Evolutionary conservation across 1,140 invertebrate genomes (phyloP), one percentile per base, ranked within the genome.

Genomic region (Sycobia sp.): DNA sequence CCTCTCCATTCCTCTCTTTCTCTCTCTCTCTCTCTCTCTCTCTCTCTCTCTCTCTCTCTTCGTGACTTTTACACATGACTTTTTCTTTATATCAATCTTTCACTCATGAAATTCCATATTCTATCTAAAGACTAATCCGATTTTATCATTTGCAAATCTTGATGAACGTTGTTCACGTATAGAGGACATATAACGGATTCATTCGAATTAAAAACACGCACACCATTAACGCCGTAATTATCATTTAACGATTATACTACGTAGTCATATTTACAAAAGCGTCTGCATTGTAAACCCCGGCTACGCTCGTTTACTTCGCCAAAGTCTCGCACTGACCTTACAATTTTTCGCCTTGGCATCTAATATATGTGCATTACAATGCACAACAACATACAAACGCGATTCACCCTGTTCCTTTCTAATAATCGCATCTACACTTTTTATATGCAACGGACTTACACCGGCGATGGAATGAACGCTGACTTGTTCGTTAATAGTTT

Each of bases 151-250:
- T 69, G 69, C 73, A 69, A 56, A 62, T 66, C 61, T 71, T 51
- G 60, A 66, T 69, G 65, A 74, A 68, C 47, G 46, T 41, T n/a
- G n/a, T n/a, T 58, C 38, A 51, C 20, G 16, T 64, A 47, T 50
- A 64, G 46, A 46, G 51, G 62, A 58, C 62, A 53, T 41, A 36
- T 57, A 58, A 56, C 73, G 73, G 73, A 77, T 69, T 74, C 71
- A 79, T 78, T 73, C 80, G 58, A 81, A 80, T 78, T 81, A 79
- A 79, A 81, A 82, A 79, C 80, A 76, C 67, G 63, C 76, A 77
- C 79, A 74, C 73, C 68, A 68, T 76, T 71, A 75, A 71, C 72
- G 68, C 73, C 72, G 65, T 70, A 76, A 73, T 65, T 65, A 70
- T 69, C 54, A 56, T 75, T 74, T 72, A 71, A 77, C 70, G 73